Base-by-base conservation (phyloP, 2,888 invertebrate species). In the Chrysodeixis includens region DNA sequence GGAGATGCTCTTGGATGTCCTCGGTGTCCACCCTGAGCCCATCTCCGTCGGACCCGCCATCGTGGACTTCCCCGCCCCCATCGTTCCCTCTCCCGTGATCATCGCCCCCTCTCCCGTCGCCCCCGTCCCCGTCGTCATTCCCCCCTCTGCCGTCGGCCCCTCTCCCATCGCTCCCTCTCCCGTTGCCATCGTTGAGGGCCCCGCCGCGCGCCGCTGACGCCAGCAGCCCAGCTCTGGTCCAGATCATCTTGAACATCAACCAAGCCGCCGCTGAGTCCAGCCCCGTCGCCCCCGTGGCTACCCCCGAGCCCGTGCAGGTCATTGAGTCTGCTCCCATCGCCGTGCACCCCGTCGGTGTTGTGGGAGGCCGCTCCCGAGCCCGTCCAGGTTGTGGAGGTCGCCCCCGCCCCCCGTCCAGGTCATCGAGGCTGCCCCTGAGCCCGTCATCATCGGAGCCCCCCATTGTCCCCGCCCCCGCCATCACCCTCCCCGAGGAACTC, bases 241-340 rank as follows among this genome's bases (percentile, higher is more conserved):
- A 84, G 69, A 85, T 86, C 74, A 82, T 84, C 66, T 55, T 86
- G 64, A 86, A 85, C 79, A 71, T 84, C 61, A 79, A 79, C 71
- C 70, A 78, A 22, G 70, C 71, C 26, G 71, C 81, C 2, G 69
- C 66, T 40, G 65, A 51, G 12, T 16, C 67, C 32, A 56, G 51
- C 58, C 76, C 78, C 26, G 20, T 76, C 12, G 79, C 69, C n/a
- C 76, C 78, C 52, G 65, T 52, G 0, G 12, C 44, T 44, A 30
- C 22, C 30, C 71, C 76, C 20, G 66, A 67, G 1, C 71, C 76
- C 58, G 71, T 71, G 20, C 62, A 53, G 10, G 62, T 56, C n/a
- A 14, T 26, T 14, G 26, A 44, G 57, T 6, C 20, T 30, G 46
- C 30, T 30, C 53, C 35, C 56, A 18, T 52, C 70, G 69, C 16